Base-by-base conservation (phyloP, 2,888 invertebrate genomes). In the Halocaridina rubra region DNA sequence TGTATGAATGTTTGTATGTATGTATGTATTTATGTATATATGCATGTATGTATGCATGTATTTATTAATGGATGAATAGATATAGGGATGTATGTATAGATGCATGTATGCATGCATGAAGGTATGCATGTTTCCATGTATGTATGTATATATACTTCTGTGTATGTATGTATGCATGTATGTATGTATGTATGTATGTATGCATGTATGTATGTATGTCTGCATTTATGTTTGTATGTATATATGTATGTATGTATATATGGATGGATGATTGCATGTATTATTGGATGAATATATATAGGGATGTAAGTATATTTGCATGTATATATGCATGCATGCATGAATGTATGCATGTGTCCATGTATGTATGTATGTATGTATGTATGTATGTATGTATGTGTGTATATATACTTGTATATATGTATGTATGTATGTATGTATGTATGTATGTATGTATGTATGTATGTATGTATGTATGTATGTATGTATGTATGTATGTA, bases 381-480 rank as follows among this genome's bases (percentile, higher is more conserved):
- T 75, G 75, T 53, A 29, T 46, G 75, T 7, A 29, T 75, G 75
- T 2, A 29, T 75, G 75, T 75, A 29, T 75, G 75, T 75, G 46
- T 75, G 75, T 7, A 29, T 46, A 57, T 53, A 29, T 75, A 57
- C 27, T 24, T 75, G 75, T 75, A 29, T 46, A 57, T 75, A 29
- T 75, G 75, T 19, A 29, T 75, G 75, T 75, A 29, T 46, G 75
- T 75, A 29, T 75, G 75, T 46, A 19, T 53, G 53, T 75, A 19
- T 46, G 75, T 75, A 29, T 75, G 75, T 75, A 29, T 74, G 74
- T 39, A 24, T 69, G 69, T 69, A 30, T 69, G 69, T 69, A 30
- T 27, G 69, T 30, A 30, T 69, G 69, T 27, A 30, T 69, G 69
- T 69, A 30, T 69, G 69, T 69, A 69, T 69, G 69, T 16, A 30